A percentile compares a stretch with the other conserved stretches of the same genome.
These are phyloP conservation scores for Rhinoraja longicauda DNA, from an alignment of 2,797 vertebrate genomes.

Conservation along the genomic window DNA sequence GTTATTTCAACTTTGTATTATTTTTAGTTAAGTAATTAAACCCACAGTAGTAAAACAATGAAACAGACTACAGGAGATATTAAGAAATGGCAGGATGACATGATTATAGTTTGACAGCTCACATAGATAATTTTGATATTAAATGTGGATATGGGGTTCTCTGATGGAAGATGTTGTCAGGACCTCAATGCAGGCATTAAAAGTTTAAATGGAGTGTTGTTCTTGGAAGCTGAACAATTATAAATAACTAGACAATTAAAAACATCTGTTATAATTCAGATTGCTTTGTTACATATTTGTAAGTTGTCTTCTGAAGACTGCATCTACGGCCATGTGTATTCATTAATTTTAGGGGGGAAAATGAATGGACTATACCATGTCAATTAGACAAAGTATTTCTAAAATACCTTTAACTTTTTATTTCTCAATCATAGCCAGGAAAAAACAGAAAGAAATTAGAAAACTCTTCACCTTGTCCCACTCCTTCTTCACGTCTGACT, in stretches of 20 bases:
- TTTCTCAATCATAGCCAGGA: not conserved
- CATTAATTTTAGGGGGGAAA: not conserved
- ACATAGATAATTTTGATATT: not conserved
- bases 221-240: too few relatives aligned
- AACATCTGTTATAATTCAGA: not conserved
- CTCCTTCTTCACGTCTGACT: conserved; percentile 62
- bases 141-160: not conserved
- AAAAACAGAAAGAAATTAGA: conserved; percentile 42
- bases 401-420: not conserved
- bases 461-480: conserved; percentile 53
- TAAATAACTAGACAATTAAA: not conserved
- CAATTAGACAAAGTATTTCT: not conserved
- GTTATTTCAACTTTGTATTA: not conserved
- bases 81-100: not conserved
- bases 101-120: not conserved
- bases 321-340: not conserved
- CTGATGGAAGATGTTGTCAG: not conserved
- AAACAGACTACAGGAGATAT: not conserved
- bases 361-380: too few relatives aligned
- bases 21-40: not conserved
- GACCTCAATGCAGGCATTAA: not conserved
- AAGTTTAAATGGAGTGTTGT: not conserved
- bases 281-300: not conserved
- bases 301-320: not conserved
- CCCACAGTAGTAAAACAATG: not conserved